phyloP scores from a whole-genome alignment of 1,140 invertebrate genomes.

The Atta cephalotes region DNA sequence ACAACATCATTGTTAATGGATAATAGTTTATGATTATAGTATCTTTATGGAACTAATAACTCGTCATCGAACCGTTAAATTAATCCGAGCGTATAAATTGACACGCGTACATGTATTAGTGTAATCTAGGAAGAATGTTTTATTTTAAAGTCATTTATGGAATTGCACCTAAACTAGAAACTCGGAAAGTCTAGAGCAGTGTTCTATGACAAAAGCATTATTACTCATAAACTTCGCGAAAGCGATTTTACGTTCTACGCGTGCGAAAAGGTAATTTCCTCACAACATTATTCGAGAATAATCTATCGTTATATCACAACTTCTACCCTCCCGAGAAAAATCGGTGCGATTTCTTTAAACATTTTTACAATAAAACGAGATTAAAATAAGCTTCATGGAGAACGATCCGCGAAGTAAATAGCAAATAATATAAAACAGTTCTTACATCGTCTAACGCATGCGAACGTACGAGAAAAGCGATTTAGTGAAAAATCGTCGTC shows the following conservation, averaged over 20 bases:
- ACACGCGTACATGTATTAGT: not conserved
- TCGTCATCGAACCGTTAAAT: constrained; percentile 17
- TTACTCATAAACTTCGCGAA: constrained; percentile 21
- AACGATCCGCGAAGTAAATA: constrained; percentile 9
- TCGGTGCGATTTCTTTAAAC: constrained; percentile 31
- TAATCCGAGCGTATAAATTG: not conserved
- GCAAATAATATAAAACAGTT: constrained; percentile 24
- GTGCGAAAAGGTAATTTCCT: constrained; percentile 26
- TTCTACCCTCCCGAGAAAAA: constrained; percentile 2
- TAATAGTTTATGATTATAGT: not conserved
- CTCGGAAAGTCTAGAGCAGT: not conserved
- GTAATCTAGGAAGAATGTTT: not conserved
- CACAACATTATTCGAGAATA: constrained; percentile 23
- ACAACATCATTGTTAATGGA: not conserved
- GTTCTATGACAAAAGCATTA: constrained; percentile 28
- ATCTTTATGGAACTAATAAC: constrained; percentile 41
- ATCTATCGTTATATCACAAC: constrained; percentile 11
- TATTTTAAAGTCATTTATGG: constrained; percentile 31
- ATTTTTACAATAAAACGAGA: constrained; percentile 15
- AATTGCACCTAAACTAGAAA: not conserved
- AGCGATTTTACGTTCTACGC: constrained; percentile 30
- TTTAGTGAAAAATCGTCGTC: constrained; percentile 8
- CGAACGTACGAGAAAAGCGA: constrained; percentile 8
- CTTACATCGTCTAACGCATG: not conserved
- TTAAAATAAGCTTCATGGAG: constrained; percentile 30